These are phyloP conservation scores for Scolopax bukidnonensis DNA, from an alignment of 2,797 vertebrate species.

Conservation along the genomic window DNA sequence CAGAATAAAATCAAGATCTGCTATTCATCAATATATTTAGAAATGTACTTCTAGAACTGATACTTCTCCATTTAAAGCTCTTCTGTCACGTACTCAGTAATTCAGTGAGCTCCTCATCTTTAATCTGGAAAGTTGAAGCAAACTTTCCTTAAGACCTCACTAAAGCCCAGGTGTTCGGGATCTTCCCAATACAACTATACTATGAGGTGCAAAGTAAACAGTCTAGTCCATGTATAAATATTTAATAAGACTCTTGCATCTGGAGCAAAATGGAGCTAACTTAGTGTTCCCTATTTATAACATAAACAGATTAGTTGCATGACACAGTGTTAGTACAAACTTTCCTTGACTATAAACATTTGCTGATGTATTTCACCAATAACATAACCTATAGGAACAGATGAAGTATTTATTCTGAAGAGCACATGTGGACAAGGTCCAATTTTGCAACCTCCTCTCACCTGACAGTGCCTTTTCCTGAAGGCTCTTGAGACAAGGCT, in stretches of 20 bases:
- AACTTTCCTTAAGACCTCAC: not conserved
- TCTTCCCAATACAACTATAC: slow-evolving; percentile 63
- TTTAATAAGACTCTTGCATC: slow-evolving; percentile 76
- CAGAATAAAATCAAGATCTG: not conserved
- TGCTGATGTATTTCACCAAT: slow-evolving; percentile 41
- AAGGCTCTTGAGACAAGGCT: not conserved
- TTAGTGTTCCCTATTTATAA: slow-evolving; percentile 56
- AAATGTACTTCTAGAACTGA: not conserved
- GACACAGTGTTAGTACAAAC: slow-evolving; percentile 76
- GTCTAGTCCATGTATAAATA: slow-evolving; percentile 77
- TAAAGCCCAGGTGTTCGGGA: slow-evolving; percentile 70
- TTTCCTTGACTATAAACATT: slow-evolving; percentile 73
- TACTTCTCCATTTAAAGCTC: not conserved
- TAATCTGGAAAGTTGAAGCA: not conserved
- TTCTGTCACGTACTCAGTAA: not conserved
- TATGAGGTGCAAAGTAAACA: slow-evolving; percentile 73
- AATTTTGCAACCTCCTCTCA: not conserved
- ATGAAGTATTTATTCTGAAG: slow-evolving; percentile 22
- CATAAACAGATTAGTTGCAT: slow-evolving; percentile 71
- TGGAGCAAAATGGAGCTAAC: slow-evolving; percentile 57
- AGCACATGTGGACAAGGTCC: not conserved
- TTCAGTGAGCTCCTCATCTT: not conserved
- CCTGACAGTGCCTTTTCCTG: not conserved
- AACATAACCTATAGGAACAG: slow-evolving; percentile 30
- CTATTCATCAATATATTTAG: not conserved